Percentiles rank a stretch among this genome's conserved stretches.
Conservation (phyloP, 2,888 invertebrate species). For the Trachelus iudaicus region DNA sequence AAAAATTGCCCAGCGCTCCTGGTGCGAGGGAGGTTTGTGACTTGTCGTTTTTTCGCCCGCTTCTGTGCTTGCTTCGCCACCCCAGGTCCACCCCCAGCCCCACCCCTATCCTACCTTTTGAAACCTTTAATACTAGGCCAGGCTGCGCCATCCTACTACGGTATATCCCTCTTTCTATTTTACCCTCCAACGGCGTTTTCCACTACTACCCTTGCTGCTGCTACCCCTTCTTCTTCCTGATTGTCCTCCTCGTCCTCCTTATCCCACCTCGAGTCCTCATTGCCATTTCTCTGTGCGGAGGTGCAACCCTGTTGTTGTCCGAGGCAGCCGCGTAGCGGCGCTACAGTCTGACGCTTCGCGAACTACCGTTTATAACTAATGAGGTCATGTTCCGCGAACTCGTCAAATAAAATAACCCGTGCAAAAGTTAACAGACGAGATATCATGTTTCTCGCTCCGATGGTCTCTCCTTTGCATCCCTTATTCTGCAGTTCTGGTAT, state of each 20-base stretch:
- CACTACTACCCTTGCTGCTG: neutral
- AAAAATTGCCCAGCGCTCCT: conserved; percentile 55
- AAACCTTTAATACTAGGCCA: neutral
- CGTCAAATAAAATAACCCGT: neutral
- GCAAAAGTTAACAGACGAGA: neutral
- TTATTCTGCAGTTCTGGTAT: neutral
- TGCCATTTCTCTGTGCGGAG: neutral
- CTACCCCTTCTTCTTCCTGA: conserved; percentile 11
- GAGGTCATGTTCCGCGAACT: conserved; percentile 21
- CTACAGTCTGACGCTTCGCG: conserved; percentile 6
- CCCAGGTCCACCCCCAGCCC: neutral
- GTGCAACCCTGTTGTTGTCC: neutral
- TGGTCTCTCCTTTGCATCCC: neutral
- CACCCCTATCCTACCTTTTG: neutral
- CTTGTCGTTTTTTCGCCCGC: conserved; percentile 40
- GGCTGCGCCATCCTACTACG: neutral
- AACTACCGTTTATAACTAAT: conserved; percentile 25
- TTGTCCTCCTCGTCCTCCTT: conserved; percentile 29
- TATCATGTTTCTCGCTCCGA: neutral
- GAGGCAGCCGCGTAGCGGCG: neutral
- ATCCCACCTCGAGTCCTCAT: neutral
- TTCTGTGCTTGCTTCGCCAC: conserved; percentile 12
- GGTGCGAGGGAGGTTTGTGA: conserved; percentile 42
- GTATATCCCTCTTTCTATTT: neutral
- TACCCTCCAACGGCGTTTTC: conserved; percentile 4